Evolutionary conservation across 1,140 invertebrate genomes (phyloP).

Genomic region (Aplysia californica): DNA sequence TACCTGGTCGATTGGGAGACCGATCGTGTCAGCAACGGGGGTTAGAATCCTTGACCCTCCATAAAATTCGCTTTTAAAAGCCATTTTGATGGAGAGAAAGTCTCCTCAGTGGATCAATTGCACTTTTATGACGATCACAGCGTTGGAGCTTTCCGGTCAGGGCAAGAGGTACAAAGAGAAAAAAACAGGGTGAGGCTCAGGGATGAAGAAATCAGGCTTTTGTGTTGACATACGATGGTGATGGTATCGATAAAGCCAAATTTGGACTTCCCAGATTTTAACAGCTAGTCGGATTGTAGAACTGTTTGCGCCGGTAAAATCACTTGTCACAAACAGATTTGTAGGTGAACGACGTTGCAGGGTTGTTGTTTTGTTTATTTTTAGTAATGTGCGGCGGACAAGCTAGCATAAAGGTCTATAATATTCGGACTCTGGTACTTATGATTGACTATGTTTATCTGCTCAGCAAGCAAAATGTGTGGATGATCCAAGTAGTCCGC

Average conservation of each 20-base stretch:
- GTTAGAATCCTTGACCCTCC: neutral
- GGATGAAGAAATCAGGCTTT: no score
- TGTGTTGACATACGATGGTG: no score
- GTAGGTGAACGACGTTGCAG: no score
- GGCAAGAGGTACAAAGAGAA: neutral
- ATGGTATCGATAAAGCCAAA: neutral
- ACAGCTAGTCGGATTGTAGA: no score
- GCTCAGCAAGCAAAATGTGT: no score
- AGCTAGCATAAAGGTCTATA: no score
- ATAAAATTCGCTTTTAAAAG: conserved; percentile 5
- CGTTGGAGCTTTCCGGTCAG: neutral
- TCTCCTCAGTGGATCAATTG: neutral
- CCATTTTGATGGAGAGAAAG: neutral
- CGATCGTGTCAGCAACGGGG: neutral
- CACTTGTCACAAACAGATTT: neutral
- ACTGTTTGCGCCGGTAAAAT: no score
- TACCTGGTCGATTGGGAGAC: conserved; percentile 11
- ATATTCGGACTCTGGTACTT: neutral
- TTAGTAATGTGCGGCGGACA: no score
- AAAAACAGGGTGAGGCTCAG: no score
- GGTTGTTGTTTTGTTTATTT: no score
- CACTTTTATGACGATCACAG: neutral
- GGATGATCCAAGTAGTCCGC: no score
- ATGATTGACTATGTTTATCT: no score
- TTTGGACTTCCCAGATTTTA: neutral